Percentiles rank a stretch among this genome's conserved stretches.
Conservation (phyloP, 2,888 invertebrate genomes). For the Biston betularia region DNA sequence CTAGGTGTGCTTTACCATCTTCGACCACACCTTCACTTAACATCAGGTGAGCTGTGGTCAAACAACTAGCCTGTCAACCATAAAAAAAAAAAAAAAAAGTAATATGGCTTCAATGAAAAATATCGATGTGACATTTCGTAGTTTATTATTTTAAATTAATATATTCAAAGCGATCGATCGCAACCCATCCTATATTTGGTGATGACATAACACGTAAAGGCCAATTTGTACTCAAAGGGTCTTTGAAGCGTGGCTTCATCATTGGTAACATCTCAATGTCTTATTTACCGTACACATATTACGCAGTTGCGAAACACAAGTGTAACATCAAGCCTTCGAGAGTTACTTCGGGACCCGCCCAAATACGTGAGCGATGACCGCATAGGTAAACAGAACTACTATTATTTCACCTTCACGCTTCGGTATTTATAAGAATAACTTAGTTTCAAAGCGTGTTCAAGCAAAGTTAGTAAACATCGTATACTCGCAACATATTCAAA, state of each 20-base stretch:
- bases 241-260: conserved; percentile 37
- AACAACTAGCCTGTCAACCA: too few relatives aligned
- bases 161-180: conserved; percentile 12
- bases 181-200: conserved; percentile 31
- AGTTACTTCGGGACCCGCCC: conserved; percentile 56
- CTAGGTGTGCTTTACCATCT: too few relatives aligned
- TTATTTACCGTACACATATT: conserved; percentile 44
- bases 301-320: conserved; percentile 60
- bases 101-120: too few relatives aligned
- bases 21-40: too few relatives aligned
- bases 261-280: conserved; percentile 27
- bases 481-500: background rate
- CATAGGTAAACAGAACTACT: conserved; percentile 64
- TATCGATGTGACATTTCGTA: too few relatives aligned
- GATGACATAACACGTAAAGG: conserved; percentile 45
- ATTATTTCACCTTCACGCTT: conserved; percentile 71
- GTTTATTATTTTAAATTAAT: background rate
- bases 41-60: too few relatives aligned
- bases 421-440: conserved; percentile 48
- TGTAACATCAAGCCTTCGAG: conserved; percentile 47
- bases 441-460: conserved; percentile 36
- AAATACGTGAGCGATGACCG: conserved; percentile 76
- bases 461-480: conserved; percentile 11
- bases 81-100: too few relatives aligned
- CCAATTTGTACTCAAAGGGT: conserved; percentile 33